Evolutionary conservation across 2,113 vertebrate species (phyloP).

Genomic region (Anoplopoma fimbria): DNA sequence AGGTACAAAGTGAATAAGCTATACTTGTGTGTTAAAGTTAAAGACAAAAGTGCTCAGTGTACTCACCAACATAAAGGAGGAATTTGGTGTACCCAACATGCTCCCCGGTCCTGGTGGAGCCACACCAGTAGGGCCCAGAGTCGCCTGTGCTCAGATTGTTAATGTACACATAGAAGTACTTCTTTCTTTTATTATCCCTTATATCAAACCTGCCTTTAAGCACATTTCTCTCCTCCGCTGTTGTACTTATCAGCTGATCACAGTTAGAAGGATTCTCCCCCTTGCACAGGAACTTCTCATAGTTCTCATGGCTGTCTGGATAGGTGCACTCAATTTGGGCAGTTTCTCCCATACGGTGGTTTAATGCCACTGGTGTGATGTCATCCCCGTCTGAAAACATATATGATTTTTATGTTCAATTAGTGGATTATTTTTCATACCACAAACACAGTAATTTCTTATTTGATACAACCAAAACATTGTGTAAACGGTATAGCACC

Average conservation of each 20-base stretch:
- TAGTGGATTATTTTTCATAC: background rate
- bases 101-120: background rate
- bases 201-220: conserved; percentile 21
- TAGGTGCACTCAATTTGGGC: background rate
- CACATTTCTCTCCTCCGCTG: fast-evolving
- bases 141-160: conserved; percentile 7
- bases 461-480: background rate
- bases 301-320: background rate
- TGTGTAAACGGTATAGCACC: background rate
- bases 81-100: background rate
- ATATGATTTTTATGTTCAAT: background rate
- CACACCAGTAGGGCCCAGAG: conserved; percentile 72
- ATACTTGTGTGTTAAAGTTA: background rate
- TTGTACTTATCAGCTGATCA: conserved; percentile 7
- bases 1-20: background rate
- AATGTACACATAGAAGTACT: conserved; percentile 57
- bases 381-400: conserved; percentile 28
- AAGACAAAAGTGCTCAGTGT: background rate
- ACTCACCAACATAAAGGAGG: conserved; percentile 29
- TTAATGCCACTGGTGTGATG: fast-evolving
- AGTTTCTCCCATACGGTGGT: fast-evolving
- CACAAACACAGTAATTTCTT: background rate
- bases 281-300: conserved; percentile 52
- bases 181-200: conserved; percentile 1
- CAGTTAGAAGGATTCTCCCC: conserved; percentile 21